Evolutionary conservation across 1,140 invertebrate genomes (phyloP).

Genomic region (Steinernema khuongi): DNA sequence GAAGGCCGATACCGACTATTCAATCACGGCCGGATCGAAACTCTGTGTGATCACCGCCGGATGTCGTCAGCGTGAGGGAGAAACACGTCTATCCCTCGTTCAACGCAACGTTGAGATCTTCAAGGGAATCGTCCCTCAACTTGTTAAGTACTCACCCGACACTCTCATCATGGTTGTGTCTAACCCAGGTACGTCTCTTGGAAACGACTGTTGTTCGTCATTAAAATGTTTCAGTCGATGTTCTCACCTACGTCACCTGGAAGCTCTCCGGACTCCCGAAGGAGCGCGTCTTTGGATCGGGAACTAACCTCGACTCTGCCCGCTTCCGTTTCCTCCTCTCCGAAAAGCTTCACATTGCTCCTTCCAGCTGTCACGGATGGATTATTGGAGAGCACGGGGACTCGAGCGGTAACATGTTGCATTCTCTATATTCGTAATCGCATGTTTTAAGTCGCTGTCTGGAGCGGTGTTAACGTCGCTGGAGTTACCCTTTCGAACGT

Average conservation of each 20-base stretch:
- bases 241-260: slow-evolving; percentile 86
- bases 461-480: slow-evolving; percentile 84
- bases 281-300: slow-evolving; percentile 78
- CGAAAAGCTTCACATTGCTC: slow-evolving; percentile 72
- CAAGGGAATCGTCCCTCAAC: slow-evolving; percentile 67
- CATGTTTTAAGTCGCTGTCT: slow-evolving; percentile 71
- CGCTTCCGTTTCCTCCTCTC: slow-evolving; percentile 81
- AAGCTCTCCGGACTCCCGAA: slow-evolving; percentile 79
- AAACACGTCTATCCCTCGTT: slow-evolving; percentile 74
- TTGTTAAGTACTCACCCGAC: slow-evolving; percentile 78
- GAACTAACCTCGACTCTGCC: slow-evolving; percentile 82
- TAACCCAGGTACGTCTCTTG: slow-evolving; percentile 68
- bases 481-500: slow-evolving; percentile 75
- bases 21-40: slow-evolving; percentile 71
- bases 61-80: slow-evolving; percentile 77
- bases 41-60: slow-evolving; percentile 81
- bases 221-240: slow-evolving; percentile 66
- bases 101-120: slow-evolving; percentile 83
- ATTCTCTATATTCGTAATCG: not conserved
- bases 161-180: slow-evolving; percentile 79
- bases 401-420: slow-evolving; percentile 64
- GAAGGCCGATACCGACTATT: slow-evolving; percentile 73
- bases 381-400: slow-evolving; percentile 81
- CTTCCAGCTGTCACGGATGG: slow-evolving; percentile 78
- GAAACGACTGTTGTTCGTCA: not conserved